These are phyloP conservation scores for Eulemur mongoz DNA, from an alignment of 2,797 vertebrate genomes.

Conservation along the genomic window DNA sequence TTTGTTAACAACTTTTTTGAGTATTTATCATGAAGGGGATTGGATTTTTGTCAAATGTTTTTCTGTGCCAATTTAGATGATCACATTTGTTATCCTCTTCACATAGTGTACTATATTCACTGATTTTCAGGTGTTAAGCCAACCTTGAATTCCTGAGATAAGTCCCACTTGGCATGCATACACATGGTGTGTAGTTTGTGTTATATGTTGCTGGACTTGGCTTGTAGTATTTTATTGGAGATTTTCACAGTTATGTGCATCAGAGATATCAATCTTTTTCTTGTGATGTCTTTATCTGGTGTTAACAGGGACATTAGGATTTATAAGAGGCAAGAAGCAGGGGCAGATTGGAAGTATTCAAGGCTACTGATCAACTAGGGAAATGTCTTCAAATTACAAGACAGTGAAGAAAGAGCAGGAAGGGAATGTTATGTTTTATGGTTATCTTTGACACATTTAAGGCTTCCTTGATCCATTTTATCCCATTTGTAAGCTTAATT, in stretches of 20 bases:
- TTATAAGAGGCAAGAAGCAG: neutral
- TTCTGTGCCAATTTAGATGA: neutral
- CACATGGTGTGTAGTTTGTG: neutral
- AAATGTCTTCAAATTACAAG: neutral
- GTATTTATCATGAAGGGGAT: neutral
- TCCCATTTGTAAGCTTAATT: neutral
- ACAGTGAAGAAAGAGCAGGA: neutral
- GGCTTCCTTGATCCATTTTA: neutral
- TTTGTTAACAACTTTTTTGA: neutral
- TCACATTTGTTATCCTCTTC: neutral
- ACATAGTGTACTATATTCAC: neutral
- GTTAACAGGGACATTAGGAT: neutral
- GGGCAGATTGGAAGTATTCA: neutral
- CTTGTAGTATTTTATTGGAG: neutral
- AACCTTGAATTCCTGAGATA: conserved; percentile 9
- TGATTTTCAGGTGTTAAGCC: neutral
- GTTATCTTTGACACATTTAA: neutral
- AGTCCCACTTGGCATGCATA: neutral
- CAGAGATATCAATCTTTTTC: neutral
- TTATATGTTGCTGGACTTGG: neutral
- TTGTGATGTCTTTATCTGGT: neutral
- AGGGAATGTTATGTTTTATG: neutral
- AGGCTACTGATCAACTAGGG: neutral
- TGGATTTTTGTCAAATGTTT: neutral
- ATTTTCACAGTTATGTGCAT: neutral